phyloP scores from a whole-genome alignment of 2,113 vertebrate genomes.

The Callorhinus ursinus region DNA sequence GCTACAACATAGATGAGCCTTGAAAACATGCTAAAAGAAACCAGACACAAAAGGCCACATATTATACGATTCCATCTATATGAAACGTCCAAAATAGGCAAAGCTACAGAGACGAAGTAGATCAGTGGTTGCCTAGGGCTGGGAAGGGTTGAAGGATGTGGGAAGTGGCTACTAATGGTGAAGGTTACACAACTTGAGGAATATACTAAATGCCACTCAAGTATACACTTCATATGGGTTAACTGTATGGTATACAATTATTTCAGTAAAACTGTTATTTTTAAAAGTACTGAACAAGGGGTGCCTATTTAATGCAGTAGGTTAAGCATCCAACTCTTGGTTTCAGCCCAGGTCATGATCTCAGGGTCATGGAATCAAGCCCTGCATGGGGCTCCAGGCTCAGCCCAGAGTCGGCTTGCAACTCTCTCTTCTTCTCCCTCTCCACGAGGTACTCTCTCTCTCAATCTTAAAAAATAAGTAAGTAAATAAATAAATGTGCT shows the following conservation, averaged over 20 bases:
- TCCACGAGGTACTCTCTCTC: neutral
- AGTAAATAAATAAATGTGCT: neutral
- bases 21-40: neutral
- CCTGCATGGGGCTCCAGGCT: neutral
- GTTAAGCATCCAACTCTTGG: neutral
- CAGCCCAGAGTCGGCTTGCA: neutral
- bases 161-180: neutral
- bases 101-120: neutral
- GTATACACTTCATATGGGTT: neutral
- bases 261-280: neutral
- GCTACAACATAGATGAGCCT: neutral
- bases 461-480: neutral
- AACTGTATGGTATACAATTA: neutral
- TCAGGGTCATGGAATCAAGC: neutral
- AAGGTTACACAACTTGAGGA: neutral
- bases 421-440: neutral
- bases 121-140: neutral
- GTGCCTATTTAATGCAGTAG: neutral
- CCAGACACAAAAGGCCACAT: neutral
- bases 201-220: neutral
- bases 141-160: neutral
- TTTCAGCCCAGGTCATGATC: neutral
- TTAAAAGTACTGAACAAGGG: neutral
- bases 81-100: neutral
- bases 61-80: neutral